These are phyloP conservation scores for Sebastes oblongus DNA, from an alignment of 2,797 vertebrate genomes.

Conservation along the genomic window DNA sequence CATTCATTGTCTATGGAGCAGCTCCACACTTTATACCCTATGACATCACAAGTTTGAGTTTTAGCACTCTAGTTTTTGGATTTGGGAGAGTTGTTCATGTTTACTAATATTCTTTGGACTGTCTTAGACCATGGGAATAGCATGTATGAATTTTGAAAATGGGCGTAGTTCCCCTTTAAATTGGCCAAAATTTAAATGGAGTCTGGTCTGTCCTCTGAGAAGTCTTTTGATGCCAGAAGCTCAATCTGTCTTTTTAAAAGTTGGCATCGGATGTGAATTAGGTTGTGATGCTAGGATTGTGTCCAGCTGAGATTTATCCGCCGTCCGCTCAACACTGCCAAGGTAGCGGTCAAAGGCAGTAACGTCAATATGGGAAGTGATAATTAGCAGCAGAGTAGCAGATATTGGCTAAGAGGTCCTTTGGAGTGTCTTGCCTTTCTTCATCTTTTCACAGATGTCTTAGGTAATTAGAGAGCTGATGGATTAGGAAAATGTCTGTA, in stretches of 20 bases:
- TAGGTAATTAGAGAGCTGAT: constrained; percentile 36
- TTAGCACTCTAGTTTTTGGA: too few species aligned
- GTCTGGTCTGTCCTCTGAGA: constrained; percentile 28
- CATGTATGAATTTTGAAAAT: too few species aligned
- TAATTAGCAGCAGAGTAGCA: constrained; percentile 71
- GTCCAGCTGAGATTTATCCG: constrained; percentile 57
- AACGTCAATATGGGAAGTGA: constrained; percentile 61
- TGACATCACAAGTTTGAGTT: too few species aligned
- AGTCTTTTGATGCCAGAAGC: constrained; percentile 33
- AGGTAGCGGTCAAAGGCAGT: constrained; percentile 64
- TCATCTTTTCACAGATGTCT: constrained; percentile 48
- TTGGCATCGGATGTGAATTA: constrained; percentile 48
- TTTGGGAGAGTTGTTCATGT: too few species aligned
- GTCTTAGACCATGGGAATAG: too few species aligned
- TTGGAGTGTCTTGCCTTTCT: constrained; percentile 52
- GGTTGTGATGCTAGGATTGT: constrained; percentile 45
- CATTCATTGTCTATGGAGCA: too few species aligned
- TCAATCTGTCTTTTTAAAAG: constrained; percentile 59
- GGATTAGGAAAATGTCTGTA: constrained; percentile 41
- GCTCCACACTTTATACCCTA: too few species aligned
- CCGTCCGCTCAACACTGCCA: constrained; percentile 67
- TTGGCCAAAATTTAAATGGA: constrained; percentile 33
- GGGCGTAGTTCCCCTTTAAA: neutral
- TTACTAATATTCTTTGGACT: too few species aligned
- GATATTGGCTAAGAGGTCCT: constrained; percentile 56